Percentiles rank a stretch among this genome's conserved stretches.
These are phyloP conservation scores for Esperia sulphurella DNA, from an alignment of 2,888 invertebrate species.

Conservation along the genomic window DNA sequence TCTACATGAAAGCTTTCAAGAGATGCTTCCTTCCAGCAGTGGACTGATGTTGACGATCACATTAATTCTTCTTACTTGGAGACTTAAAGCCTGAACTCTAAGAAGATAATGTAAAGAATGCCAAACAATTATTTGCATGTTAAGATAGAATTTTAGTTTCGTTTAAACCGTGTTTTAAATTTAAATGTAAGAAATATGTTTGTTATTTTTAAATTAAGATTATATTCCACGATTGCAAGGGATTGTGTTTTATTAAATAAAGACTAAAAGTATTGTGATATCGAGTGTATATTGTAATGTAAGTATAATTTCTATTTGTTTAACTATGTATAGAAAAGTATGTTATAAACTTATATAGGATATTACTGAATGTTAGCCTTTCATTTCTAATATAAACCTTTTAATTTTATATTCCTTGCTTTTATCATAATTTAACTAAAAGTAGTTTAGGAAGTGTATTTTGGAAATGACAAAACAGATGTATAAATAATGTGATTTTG, in stretches of 20 bases:
- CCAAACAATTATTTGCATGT: too few relatives aligned
- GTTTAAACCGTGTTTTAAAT: neutral
- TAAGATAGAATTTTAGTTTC: too few relatives aligned
- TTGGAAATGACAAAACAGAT: too few relatives aligned
- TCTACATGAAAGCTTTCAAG: too few relatives aligned
- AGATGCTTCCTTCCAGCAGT: too few relatives aligned
- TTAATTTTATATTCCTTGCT: neutral
- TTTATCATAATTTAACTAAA: neutral
- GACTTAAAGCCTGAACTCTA: too few relatives aligned
- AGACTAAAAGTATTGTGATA: slow-evolving; percentile 75
- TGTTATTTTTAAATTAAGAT: slow-evolving; percentile 4
- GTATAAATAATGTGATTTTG: too few relatives aligned
- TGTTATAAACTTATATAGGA: slow-evolving; percentile 63
- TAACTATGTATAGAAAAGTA: slow-evolving; percentile 51
- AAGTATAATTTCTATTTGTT: slow-evolving; percentile 39
- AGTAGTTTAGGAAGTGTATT: too few relatives aligned
- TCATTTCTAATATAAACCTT: slow-evolving; percentile 33
- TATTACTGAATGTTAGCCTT: slow-evolving; percentile 37
- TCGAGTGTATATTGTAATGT: slow-evolving; percentile 54
- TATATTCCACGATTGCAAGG: slow-evolving; percentile 13
- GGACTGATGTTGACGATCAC: too few relatives aligned
- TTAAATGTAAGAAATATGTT: neutral
- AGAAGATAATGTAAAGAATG: neutral
- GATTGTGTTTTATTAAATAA: slow-evolving; percentile 39
- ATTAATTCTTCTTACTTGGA: too few relatives aligned